Evolutionary conservation across 2,888 invertebrate species (phyloP).

Genomic region (Torymus texanus): DNA sequence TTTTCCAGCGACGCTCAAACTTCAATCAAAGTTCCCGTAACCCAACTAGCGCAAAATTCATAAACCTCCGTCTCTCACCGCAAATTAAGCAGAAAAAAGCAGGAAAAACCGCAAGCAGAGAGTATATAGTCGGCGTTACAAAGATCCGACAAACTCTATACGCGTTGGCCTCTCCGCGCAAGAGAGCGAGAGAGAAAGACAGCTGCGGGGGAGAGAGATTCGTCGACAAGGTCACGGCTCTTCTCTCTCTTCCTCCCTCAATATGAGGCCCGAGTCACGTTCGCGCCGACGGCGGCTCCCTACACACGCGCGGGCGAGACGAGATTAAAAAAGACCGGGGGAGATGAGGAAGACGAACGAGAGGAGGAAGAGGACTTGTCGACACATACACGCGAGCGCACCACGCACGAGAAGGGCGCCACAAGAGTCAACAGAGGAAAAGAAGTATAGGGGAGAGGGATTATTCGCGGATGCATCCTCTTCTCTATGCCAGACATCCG

Average conservation of each 20-base stretch:
- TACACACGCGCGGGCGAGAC: constrained; percentile 17
- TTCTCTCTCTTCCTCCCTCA: constrained; percentile 20
- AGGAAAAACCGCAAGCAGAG: not conserved
- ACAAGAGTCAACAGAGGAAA: constrained; percentile 15
- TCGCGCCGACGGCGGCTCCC: constrained; percentile 29
- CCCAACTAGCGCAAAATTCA: no score
- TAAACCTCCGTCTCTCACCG: no score
- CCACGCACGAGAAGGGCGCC: not conserved
- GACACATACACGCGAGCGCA: constrained; percentile 33
- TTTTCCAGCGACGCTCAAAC: not conserved
- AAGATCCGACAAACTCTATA: not conserved
- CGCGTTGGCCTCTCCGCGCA: no score
- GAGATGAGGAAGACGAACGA: constrained; percentile 39
- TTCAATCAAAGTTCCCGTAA: not conserved
- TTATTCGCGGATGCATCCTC: constrained; percentile 43
- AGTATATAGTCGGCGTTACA: not conserved
- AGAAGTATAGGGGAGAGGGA: constrained; percentile 20
- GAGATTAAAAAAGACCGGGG: constrained; percentile 45
- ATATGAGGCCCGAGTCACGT: constrained; percentile 57
- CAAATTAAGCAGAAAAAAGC: constrained; percentile 24
- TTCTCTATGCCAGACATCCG: constrained; percentile 28
- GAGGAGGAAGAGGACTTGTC: constrained; percentile 10
- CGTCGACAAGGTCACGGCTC: constrained; percentile 59
- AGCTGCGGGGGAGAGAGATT: no score
- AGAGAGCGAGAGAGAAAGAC: no score